Evolutionary conservation across 2,113 vertebrate genomes (phyloP).

Genomic region (Haliaeetus leucogaster): DNA sequence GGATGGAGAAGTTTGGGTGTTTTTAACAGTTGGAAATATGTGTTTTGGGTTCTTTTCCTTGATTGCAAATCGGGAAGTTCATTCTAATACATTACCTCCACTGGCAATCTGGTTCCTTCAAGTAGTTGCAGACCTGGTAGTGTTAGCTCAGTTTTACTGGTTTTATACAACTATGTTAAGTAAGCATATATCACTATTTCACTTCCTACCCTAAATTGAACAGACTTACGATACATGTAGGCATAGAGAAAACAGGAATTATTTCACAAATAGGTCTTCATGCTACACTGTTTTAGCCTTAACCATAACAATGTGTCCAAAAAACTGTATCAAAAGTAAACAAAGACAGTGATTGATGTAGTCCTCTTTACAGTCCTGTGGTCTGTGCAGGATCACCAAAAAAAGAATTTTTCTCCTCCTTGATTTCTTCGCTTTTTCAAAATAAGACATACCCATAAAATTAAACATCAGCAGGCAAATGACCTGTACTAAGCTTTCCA

Average conservation of each 20-base stretch:
- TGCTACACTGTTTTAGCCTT: not conserved
- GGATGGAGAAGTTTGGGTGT: not conserved
- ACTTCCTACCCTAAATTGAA: not conserved
- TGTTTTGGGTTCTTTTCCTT: not conserved
- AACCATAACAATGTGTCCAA: not conserved
- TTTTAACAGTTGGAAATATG: not conserved
- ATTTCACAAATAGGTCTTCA: not conserved
- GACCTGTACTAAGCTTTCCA: not conserved
- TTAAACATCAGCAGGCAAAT: not conserved
- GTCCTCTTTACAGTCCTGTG: not conserved
- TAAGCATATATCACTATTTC: not conserved
- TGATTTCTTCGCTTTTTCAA: not conserved
- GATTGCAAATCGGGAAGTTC: not conserved
- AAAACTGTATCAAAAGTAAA: not conserved
- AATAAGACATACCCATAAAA: not conserved
- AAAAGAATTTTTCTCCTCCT: not conserved
- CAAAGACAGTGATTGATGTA: not conserved
- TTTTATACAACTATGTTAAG: not conserved
- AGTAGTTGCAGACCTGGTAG: not conserved
- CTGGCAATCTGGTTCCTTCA: not conserved
- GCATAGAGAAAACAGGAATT: not conserved
- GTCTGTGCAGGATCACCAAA: not conserved
- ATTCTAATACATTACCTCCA: not conserved
- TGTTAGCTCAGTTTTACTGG: not conserved
- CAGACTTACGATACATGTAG: rapidly evolving